A percentile compares a stretch with the other conserved stretches of the same genome.
Evolutionary conservation across 2,113 vertebrate genomes (phyloP).

Genomic region (Siphamia tubifer): DNA sequence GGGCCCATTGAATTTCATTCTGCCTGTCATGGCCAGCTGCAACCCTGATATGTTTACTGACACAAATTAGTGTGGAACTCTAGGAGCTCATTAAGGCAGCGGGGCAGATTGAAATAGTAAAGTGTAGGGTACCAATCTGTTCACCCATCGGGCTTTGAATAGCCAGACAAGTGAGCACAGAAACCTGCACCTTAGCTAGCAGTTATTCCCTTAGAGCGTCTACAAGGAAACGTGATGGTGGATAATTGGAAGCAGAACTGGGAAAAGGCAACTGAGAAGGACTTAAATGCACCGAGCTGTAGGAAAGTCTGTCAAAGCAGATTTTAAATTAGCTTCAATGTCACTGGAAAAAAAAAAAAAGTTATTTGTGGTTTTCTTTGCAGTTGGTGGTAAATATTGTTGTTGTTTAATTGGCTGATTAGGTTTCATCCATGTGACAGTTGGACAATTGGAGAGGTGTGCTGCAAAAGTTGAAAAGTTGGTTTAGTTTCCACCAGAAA

Average conservation of each 20-base stretch:
- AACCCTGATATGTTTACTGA: conserved; percentile 53
- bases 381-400: conserved; percentile 31
- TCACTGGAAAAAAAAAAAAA: conserved; percentile 27
- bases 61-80: conserved; percentile 57
- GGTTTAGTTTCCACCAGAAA: not conserved
- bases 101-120: conserved; percentile 8
- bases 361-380: conserved; percentile 30
- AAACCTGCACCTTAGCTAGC: conserved; percentile 9
- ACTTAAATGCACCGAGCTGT: conserved; percentile 16
- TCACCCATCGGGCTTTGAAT: not conserved
- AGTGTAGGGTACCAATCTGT: conserved; percentile 28
- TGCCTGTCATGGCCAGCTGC: conserved; percentile 27
- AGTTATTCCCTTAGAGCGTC: conserved; percentile 41
- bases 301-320: conserved; percentile 53
- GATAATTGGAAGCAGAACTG: conserved; percentile 64
- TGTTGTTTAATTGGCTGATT: conserved; percentile 59
- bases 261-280: conserved; percentile 31
- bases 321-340: conserved; percentile 59
- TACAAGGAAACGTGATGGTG: conserved; percentile 34
- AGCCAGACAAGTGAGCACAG: conserved; percentile 39
- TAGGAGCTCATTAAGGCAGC: conserved; percentile 53
- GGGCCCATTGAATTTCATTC: conserved; percentile 30
- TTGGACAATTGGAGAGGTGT: conserved; percentile 22
- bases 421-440: conserved; percentile 43
- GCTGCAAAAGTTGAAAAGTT: not conserved